Evolutionary conservation across 2,888 invertebrate species (phyloP).

Genomic region (Phortica okadai): DNA sequence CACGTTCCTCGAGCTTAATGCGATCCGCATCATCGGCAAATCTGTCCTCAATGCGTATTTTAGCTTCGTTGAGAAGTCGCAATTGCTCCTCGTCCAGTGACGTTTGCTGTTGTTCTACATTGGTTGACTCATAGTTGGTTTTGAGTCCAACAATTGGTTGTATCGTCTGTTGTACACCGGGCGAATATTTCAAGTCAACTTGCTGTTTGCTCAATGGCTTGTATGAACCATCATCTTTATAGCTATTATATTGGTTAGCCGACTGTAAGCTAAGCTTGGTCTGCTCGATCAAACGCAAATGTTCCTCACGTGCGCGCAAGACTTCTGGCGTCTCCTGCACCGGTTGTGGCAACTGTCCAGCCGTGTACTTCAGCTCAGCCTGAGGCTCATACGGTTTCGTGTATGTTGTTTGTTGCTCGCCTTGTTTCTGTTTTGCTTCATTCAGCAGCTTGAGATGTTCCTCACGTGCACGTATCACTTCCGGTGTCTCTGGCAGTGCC

Average conservation of each 20-base stretch:
- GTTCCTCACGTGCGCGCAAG: constrained; percentile 42
- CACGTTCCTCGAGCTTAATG: constrained; percentile 40
- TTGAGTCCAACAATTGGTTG: constrained; percentile 36
- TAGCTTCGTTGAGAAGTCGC: constrained; percentile 47
- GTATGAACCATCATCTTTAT: constrained; percentile 19
- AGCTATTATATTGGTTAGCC: neutral
- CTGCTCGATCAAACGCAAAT: constrained; percentile 43
- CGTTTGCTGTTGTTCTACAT: neutral
- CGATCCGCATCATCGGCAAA: constrained; percentile 22
- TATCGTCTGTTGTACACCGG: constrained; percentile 27
- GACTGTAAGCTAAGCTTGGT: constrained; percentile 43
- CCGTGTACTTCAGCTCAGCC: neutral
- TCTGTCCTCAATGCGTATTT: constrained; percentile 44
- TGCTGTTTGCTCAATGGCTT: neutral
- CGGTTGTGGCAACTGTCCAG: constrained; percentile 26
- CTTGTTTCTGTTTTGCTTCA: constrained; percentile 53
- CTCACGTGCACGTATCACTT: constrained; percentile 63
- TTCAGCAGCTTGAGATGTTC: constrained; percentile 58
- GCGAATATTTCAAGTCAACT: neutral
- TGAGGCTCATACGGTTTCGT: constrained; percentile 6
- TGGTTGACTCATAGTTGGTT: neutral
- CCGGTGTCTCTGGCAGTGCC: constrained; percentile 51
- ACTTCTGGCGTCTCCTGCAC: constrained; percentile 39
- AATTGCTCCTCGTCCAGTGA: constrained; percentile 42
- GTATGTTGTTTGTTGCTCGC: constrained; percentile 42